Percentiles rank a stretch among this genome's conserved stretches.
phyloP scores from a whole-genome alignment of 1,140 invertebrate species.

The Leucophenga varia region DNA sequence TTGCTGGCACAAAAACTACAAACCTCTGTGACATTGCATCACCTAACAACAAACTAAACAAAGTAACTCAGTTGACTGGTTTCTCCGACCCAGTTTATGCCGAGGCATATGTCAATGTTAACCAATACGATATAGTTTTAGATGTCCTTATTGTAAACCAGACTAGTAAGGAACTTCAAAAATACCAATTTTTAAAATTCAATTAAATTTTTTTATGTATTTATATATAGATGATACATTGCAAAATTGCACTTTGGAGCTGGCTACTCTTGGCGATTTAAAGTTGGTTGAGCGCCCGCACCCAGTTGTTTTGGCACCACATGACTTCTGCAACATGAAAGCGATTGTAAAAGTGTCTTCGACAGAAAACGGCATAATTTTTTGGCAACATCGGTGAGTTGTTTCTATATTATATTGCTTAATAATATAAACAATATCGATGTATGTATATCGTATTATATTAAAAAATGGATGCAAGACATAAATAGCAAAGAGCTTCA shows the following conservation, averaged over 20 bases:
- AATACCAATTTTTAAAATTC: constrained; percentile 1
- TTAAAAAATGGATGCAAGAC: constrained; percentile 4
- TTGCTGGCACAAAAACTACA: constrained; percentile 65
- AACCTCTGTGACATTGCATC: constrained; percentile 59
- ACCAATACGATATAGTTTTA: constrained; percentile 98
- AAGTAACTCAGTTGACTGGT: constrained; percentile 98
- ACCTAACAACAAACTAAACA: constrained; percentile 69
- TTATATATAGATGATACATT: constrained; percentile 75
- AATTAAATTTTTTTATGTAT: not conserved
- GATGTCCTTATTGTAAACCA: constrained; percentile 98
- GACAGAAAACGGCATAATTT: constrained; percentile 98
- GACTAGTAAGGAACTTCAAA: constrained; percentile 64
- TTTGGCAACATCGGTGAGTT: constrained; percentile 95
- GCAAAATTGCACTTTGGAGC: constrained; percentile 96
- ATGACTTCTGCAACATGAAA: constrained; percentile 98
- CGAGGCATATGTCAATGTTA: constrained; percentile 98
- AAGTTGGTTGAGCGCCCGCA: constrained; percentile 97
- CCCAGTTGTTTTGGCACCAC: constrained; percentile 90
- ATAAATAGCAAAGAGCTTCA: too few species aligned
- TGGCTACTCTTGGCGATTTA: constrained; percentile 96
- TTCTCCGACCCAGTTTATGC: constrained; percentile 99
- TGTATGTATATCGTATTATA: too few species aligned
- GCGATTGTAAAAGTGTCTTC: constrained; percentile 94
- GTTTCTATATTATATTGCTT: not conserved
- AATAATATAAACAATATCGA: not conserved